phyloP scores from a whole-genome alignment of 2,888 invertebrate species.

The Drosophila mulleri region DNA sequence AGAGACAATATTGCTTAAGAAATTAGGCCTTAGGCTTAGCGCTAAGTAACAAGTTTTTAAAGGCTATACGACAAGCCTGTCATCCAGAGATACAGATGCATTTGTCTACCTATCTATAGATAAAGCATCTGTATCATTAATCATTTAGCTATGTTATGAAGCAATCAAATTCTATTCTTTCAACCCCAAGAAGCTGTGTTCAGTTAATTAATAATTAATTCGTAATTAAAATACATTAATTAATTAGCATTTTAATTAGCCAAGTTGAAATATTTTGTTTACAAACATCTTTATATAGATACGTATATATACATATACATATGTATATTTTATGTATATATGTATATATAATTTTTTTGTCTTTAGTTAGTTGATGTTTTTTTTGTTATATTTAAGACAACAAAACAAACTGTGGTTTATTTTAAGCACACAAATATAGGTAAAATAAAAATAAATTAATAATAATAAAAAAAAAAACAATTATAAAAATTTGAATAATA shows the following conservation, averaged over 20 bases:
- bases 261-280: constrained; percentile 20
- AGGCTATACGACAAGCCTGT: not conserved
- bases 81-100: not conserved
- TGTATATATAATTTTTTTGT: constrained; percentile 3
- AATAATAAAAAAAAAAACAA: not conserved
- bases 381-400: constrained; percentile 42
- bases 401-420: constrained; percentile 78
- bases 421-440: constrained; percentile 61
- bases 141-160: constrained; percentile 14
- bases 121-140: not conserved
- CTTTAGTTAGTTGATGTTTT: constrained; percentile 42
- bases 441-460: constrained; percentile 24
- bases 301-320: constrained; percentile 2
- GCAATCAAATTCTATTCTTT: constrained; percentile 82
- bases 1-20: not conserved
- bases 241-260: constrained; percentile 27
- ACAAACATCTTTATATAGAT: constrained; percentile 2
- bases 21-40: not conserved
- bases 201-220: constrained; percentile 73
- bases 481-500: not conserved
- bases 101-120: not conserved
- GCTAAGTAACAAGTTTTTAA: not conserved
- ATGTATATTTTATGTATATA: not conserved
- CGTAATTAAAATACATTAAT: constrained; percentile 33
- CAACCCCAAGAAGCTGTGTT: constrained; percentile 85